phyloP scores from a whole-genome alignment of 2,888 invertebrate species.

The Rhingia rostrata region DNA sequence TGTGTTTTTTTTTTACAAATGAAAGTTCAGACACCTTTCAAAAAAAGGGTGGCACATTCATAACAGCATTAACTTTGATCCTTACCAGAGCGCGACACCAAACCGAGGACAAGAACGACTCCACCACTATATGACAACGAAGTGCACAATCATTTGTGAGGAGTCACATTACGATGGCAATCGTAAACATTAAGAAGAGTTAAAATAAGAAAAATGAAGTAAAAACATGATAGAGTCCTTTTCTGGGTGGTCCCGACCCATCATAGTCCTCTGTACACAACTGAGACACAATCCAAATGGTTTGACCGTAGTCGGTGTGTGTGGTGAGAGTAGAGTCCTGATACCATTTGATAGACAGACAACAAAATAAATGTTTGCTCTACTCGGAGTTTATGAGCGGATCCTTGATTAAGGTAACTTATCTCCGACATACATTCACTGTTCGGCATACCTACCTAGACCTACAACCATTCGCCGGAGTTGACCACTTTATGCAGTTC shows the following conservation, averaged over 20 bases:
- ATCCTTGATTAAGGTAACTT: slow-evolving; percentile 73
- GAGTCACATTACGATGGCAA: slow-evolving; percentile 73
- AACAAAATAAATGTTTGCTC: slow-evolving; percentile 65
- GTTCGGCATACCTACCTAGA: neutral
- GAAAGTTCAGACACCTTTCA: slow-evolving; percentile 70
- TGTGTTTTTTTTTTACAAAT: slow-evolving; percentile 1
- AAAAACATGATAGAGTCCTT: slow-evolving; percentile 74
- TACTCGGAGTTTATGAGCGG: slow-evolving; percentile 56
- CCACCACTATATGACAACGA: slow-evolving; percentile 55
- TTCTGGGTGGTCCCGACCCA: slow-evolving; percentile 65
- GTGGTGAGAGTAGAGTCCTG: slow-evolving; percentile 16
- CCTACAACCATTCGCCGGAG: neutral
- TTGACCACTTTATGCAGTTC: slow-evolving; percentile 70
- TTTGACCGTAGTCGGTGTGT: slow-evolving; percentile 15
- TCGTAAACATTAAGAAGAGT: slow-evolving; percentile 72
- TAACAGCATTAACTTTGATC: slow-evolving; percentile 69
- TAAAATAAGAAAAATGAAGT: slow-evolving; percentile 72
- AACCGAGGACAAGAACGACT: slow-evolving; percentile 29
- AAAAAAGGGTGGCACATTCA: slow-evolving; percentile 64
- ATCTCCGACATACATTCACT: slow-evolving; percentile 57
- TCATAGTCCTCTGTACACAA: slow-evolving; percentile 40
- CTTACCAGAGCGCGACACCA: slow-evolving; percentile 31
- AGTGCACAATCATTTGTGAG: slow-evolving; percentile 75
- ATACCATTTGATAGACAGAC: slow-evolving; percentile 52
- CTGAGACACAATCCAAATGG: slow-evolving; percentile 48